Base-by-base conservation (phyloP, 2,797 vertebrate genomes). In the Galago senegalensis region DNA sequence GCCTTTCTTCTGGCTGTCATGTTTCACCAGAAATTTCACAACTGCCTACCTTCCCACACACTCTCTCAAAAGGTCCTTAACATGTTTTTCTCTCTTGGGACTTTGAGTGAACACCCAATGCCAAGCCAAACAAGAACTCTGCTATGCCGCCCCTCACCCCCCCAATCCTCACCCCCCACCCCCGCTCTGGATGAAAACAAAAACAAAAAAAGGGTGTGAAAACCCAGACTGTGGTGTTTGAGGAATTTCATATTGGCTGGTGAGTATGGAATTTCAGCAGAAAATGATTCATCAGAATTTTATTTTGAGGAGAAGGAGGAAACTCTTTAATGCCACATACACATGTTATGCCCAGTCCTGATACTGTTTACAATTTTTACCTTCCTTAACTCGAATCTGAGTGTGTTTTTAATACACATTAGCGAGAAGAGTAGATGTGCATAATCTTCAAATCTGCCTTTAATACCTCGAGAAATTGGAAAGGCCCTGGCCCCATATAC, bases 251-350 rank as follows among this genome's bases (percentile, higher is more conserved):
- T 27, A 67, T 70, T 67, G 81, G 46, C 49, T 49, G 49, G 13
- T 49, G 80, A 7, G 43, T 73, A 14, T 27, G 56, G 20, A 93
- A 72, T 81, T 81, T 93, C 17, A 40, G 43, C 63, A 34, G 65
- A 80, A 93, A 89, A 67, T 72, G 27, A 92, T n/a, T 40, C 60
- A 84, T 92, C 70, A 58, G 34, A 84, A 40, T 92, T 92, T 85
- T 70, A 92, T 53, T 83, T 67, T 3, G 46, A 70, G 53, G 43
- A 58, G 46, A 85, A 85, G 58, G 56, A 67, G 84, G 69, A 53
- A 31, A 43, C 6, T 81, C 67, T 73, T 65, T 72, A 56, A n/a
- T 67, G 43, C 34, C 2, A 3, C 25, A 3, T 5, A 13, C 2
- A 3, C 25, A 3, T 5, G 9, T 43, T 25, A 25, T n/a, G 18